These are phyloP conservation scores for Botia kubotai DNA, from an alignment of 2,797 vertebrate species.

Conservation along the genomic window DNA sequence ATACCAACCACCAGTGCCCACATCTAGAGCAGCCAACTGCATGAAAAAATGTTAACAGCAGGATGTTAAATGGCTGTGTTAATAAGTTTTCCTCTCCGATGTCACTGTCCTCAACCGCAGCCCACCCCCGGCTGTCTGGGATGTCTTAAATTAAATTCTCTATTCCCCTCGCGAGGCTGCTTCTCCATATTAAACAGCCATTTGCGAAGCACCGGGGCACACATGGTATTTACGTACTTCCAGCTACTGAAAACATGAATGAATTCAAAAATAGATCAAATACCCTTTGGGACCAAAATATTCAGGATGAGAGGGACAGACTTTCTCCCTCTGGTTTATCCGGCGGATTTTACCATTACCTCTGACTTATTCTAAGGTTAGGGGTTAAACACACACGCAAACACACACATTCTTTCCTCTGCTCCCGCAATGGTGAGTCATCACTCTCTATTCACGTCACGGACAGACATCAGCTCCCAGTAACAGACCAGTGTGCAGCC, in stretches of 20 bases:
- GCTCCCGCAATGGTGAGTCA: slow-evolving; percentile 79
- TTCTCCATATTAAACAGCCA: slow-evolving; percentile 64
- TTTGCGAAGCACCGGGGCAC: slow-evolving; percentile 55
- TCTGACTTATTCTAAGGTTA: slow-evolving; percentile 60
- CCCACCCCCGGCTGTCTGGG: slow-evolving; percentile 12
- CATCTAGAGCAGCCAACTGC: neutral
- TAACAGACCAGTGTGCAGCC: slow-evolving; percentile 80
- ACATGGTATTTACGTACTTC: slow-evolving; percentile 66
- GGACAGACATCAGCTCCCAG: slow-evolving; percentile 78
- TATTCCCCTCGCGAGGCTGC: slow-evolving; percentile 52
- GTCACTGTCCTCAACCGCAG: slow-evolving; percentile 25
- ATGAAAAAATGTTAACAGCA: slow-evolving; percentile 12
- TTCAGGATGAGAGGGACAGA: slow-evolving; percentile 29
- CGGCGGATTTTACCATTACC: slow-evolving; percentile 38
- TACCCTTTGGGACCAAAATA: slow-evolving; percentile 35
- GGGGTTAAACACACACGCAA: slow-evolving; percentile 60
- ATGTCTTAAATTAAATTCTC: slow-evolving; percentile 58
- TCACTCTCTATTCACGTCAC: slow-evolving; percentile 81
- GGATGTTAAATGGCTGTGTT: slow-evolving; percentile 50
- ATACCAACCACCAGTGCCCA: neutral
- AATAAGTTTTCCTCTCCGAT: slow-evolving; percentile 33
- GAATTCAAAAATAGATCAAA: slow-evolving; percentile 62
- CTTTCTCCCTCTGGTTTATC: slow-evolving; percentile 48
- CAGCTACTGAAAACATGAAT: slow-evolving; percentile 72
- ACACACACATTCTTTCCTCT: slow-evolving; percentile 59